Conservation (phyloP, 2,113 vertebrate genomes). For the Neomonachus schauinslandi region DNA sequence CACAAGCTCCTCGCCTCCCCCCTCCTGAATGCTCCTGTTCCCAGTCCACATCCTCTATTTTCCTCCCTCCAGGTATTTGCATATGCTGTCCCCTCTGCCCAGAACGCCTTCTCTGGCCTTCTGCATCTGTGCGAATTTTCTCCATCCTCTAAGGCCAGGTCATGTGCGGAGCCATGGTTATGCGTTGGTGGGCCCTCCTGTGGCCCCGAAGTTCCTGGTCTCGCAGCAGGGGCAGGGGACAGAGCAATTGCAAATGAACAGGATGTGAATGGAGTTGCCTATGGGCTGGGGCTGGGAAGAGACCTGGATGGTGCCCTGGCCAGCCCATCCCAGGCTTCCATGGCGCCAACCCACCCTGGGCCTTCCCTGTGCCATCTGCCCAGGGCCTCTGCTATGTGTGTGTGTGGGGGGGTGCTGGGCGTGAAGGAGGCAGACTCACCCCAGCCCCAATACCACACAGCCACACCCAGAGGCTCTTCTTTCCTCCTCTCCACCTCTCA, state of each 20-base stretch:
- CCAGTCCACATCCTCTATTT: background rate
- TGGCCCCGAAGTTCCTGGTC: background rate
- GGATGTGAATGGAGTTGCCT: background rate
- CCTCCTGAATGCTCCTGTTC: background rate
- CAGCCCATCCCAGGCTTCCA: accelerated
- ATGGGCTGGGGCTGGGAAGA: background rate
- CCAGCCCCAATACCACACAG: background rate
- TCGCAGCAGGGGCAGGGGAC: background rate
- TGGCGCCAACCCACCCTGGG: no score
- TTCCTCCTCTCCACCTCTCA: background rate
- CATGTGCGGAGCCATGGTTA: background rate
- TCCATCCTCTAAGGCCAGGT: background rate
- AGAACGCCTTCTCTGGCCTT: background rate
- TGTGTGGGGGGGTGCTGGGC: no score
- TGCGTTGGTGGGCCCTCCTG: accelerated
- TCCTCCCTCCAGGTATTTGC: background rate
- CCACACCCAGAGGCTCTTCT: background rate
- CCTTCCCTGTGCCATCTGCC: accelerated
- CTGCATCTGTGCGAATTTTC: background rate
- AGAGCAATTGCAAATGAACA: background rate
- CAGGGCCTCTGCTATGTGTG: background rate
- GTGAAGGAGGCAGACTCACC: no score
- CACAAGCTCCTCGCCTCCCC: background rate
- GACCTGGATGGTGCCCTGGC: background rate
- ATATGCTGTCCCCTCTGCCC: background rate